Percentiles rank a stretch among this genome's conserved stretches.
Evolutionary conservation across 2,113 vertebrate genomes (phyloP).

Genomic region (Melanotaenia duboulayi): DNA sequence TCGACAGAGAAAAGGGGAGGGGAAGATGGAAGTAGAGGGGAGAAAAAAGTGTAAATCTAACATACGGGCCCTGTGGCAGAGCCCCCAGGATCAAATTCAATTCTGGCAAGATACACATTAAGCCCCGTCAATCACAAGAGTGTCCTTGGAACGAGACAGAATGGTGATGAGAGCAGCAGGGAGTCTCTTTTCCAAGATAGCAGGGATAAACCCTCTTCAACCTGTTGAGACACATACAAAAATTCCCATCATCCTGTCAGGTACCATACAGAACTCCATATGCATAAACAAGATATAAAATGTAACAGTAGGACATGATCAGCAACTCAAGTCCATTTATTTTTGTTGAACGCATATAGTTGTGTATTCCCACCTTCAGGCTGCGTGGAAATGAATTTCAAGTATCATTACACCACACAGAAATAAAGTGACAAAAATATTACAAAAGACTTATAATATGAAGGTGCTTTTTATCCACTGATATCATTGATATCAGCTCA

Average conservation of each 20-base stretch:
- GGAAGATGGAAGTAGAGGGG: constrained; percentile 47
- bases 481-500: no score
- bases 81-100: constrained; percentile 92
- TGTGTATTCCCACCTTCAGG: background rate
- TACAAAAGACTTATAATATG: background rate
- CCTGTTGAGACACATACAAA: constrained; percentile 34
- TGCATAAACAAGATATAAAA: no score
- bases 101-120: constrained; percentile 91
- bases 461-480: no score
- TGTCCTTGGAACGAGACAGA: constrained; percentile 88
- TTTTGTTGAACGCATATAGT: background rate
- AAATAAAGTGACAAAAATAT: background rate
- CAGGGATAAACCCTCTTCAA: constrained; percentile 67
- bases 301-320: no score
- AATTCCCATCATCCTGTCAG: constrained; percentile 8
- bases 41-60: constrained; percentile 83
- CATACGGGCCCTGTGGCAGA: constrained; percentile 83
- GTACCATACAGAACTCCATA: background rate
- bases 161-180: constrained; percentile 84
- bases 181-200: constrained; percentile 72
- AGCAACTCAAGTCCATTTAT: background rate
- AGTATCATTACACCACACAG: background rate
- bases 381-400: background rate
- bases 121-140: constrained; percentile 89
- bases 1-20: constrained; percentile 71